Base-by-base conservation (phyloP, 2,888 invertebrate species). In the Drosophila neutralis region DNA sequence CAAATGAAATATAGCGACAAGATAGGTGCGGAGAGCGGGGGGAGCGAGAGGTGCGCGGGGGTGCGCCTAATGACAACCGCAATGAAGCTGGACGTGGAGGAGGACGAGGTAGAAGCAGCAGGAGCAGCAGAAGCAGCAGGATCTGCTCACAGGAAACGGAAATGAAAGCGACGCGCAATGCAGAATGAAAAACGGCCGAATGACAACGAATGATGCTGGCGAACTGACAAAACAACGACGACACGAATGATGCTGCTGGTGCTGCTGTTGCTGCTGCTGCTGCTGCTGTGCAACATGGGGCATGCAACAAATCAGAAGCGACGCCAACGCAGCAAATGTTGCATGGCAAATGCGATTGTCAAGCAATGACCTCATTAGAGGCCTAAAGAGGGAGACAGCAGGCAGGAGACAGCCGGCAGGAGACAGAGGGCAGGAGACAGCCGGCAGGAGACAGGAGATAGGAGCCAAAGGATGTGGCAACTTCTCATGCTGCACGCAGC, bases 341-440 rank as follows among this genome's bases (percentile, higher is more conserved):
- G 81, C 88, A 89, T 79, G 74, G 73, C 76, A 90, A 90, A 90
- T 91, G 87, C 82, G 82, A 91, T 91, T 91, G 91, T 91, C 92
- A 91, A 91, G 91, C 90, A 89, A 91, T 91, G 91, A 91, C 91
- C 92, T 91, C 92, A 89, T 91, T 91, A 91, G 81, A 82, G 52
- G 69, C 68, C 58, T 53, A 66, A 60, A 62, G 27, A 64, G 52
- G 10, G 40, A 29, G 33, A 27, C 29, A 48, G 10, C 27, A 31
- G 35, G 42, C 53, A 59, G 27, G 18, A 49, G 67, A 68, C 68
- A 24, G 10, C 21, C 11, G 36, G 67, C 45, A 58, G 52, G 15
- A 40, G 72, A 68, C 48, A 58, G 49, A 11, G 24, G 71, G 45
- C 38, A 24, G 10, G 21, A 24, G 36, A 70, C 45, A 58, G 29